Percentiles rank a stretch among this genome's conserved stretches.
These are phyloP conservation scores for Zaprionus camerounensis DNA, from an alignment of 1,140 invertebrate species.

Conservation along the genomic window DNA sequence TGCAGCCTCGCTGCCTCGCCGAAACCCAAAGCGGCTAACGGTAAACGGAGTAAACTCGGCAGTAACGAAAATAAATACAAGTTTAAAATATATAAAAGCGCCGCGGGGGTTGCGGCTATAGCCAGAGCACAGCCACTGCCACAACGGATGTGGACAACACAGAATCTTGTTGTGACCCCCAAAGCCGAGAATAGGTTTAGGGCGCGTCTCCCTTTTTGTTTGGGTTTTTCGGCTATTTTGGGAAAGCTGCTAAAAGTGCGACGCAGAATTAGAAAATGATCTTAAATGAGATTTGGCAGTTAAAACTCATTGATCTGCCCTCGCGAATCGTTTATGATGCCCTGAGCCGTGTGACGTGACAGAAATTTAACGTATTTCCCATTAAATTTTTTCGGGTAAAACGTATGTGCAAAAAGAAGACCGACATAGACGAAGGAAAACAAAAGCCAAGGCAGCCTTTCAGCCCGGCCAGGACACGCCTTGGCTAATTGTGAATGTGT, in stretches of 20 bases:
- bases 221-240: constrained; percentile 51
- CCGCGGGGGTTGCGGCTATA: constrained; percentile 38
- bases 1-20: constrained; percentile 70
- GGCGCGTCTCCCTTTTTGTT: constrained; percentile 4
- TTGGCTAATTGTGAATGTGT: constrained; percentile 60
- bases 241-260: constrained; percentile 36
- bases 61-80: constrained; percentile 72
- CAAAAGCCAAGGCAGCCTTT: constrained; percentile 56
- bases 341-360: constrained; percentile 55
- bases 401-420: constrained; percentile 13
- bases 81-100: constrained; percentile 57
- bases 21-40: constrained; percentile 49
- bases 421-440: constrained; percentile 10
- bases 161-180: constrained; percentile 51
- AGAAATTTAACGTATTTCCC: constrained; percentile 34
- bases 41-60: constrained; percentile 22
- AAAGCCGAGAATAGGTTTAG: constrained; percentile 52
- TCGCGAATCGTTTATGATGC: constrained; percentile 30
- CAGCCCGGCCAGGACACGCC: constrained; percentile 64
- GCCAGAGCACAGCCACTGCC: too few relatives aligned
- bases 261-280: neutral
- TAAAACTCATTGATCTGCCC: constrained; percentile 2
- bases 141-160: neutral
- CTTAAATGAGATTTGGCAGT: neutral
- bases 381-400: constrained; percentile 39